A percentile compares a stretch with the other conserved stretches of the same genome.
These are phyloP conservation scores for Eulemur rufifrons DNA, from an alignment of 2,113 vertebrate species.

Conservation along the genomic window DNA sequence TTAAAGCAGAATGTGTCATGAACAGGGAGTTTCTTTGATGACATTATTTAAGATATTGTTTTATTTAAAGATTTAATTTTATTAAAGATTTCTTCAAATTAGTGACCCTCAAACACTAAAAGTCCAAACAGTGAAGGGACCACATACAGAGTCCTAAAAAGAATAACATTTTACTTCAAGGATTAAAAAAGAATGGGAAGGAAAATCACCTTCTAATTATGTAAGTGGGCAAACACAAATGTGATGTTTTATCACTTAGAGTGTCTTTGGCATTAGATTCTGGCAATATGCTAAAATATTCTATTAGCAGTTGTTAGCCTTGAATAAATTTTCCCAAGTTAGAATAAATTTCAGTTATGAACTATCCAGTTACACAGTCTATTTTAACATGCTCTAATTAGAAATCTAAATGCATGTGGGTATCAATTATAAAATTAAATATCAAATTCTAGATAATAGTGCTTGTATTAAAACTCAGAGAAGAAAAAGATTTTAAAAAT, in stretches of 20 bases:
- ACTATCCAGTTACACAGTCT: constrained; percentile 5
- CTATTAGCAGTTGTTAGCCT: constrained; percentile 7
- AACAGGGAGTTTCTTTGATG: constrained; percentile 81
- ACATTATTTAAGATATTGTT: constrained; percentile 72
- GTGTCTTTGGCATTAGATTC: constrained; percentile 47
- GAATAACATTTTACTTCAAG: constrained; percentile 48
- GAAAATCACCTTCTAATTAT: background rate
- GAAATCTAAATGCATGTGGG: constrained; percentile 24
- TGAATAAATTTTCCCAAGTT: constrained; percentile 53
- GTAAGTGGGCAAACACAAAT: constrained; percentile 30
- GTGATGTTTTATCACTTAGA: background rate
- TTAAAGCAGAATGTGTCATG: constrained; percentile 89
- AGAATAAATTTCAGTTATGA: constrained; percentile 52
- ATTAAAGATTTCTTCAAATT: constrained; percentile 50
- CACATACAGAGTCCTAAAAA: constrained; percentile 20
- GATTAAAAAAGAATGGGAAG: constrained; percentile 35
- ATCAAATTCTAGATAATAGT: constrained; percentile 35
- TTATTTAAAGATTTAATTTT: constrained; percentile 60
- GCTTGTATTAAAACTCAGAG: constrained; percentile 16
- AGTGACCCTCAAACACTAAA: background rate
- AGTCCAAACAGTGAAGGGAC: constrained; percentile 39
- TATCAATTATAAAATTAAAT: constrained; percentile 43
- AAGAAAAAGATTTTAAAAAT: background rate
- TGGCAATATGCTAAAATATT: background rate
- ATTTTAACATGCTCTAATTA: constrained; percentile 44